Percentiles rank a stretch among this genome's conserved stretches.
phyloP scores from a whole-genome alignment of 1,140 invertebrate genomes.

The Mercenaria mercenaria region DNA sequence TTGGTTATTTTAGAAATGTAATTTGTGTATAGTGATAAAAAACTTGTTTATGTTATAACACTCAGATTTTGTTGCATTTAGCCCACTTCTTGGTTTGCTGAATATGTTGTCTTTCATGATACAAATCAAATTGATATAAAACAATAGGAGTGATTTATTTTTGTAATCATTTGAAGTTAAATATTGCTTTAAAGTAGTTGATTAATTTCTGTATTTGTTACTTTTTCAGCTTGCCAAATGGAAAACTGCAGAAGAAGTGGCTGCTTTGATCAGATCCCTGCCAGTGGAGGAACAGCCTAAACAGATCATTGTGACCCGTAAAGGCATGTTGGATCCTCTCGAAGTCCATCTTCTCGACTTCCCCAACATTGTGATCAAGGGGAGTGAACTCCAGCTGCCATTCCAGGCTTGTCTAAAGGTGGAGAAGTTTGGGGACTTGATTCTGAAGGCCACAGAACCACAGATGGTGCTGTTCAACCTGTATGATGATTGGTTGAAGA shows the following conservation, averaged over 20 bases:
- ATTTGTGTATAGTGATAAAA: too few relatives aligned
- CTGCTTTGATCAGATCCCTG: slow-evolving; percentile 98
- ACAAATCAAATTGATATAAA: too few relatives aligned
- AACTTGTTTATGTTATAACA: too few relatives aligned
- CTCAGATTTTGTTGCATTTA: too few relatives aligned
- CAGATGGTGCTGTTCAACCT: slow-evolving; percentile 99
- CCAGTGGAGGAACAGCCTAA: slow-evolving; percentile 99
- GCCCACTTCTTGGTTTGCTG: too few relatives aligned
- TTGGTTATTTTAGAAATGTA: too few relatives aligned
- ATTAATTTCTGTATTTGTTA: too few relatives aligned
- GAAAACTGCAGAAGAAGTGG: slow-evolving; percentile 99
- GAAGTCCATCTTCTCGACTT: slow-evolving; percentile 99
- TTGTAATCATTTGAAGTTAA: too few relatives aligned
- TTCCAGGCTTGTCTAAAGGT: slow-evolving; percentile 99
- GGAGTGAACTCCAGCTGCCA: slow-evolving; percentile 98
- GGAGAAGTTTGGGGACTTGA: slow-evolving; percentile 99
- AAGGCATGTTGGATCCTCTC: slow-evolving; percentile 96
- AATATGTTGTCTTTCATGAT: too few relatives aligned
- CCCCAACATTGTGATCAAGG: slow-evolving; percentile 99
- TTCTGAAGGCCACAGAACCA: slow-evolving; percentile 99
- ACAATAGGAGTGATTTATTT: too few relatives aligned
- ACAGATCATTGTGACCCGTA: slow-evolving; percentile 99
- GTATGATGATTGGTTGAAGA: slow-evolving; percentile 99
- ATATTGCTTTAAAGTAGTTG: too few relatives aligned
- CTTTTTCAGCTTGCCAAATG: slow-evolving; percentile 95